phyloP scores from a whole-genome alignment of 2,888 invertebrate species.

The Alentia gelatinosa region DNA sequence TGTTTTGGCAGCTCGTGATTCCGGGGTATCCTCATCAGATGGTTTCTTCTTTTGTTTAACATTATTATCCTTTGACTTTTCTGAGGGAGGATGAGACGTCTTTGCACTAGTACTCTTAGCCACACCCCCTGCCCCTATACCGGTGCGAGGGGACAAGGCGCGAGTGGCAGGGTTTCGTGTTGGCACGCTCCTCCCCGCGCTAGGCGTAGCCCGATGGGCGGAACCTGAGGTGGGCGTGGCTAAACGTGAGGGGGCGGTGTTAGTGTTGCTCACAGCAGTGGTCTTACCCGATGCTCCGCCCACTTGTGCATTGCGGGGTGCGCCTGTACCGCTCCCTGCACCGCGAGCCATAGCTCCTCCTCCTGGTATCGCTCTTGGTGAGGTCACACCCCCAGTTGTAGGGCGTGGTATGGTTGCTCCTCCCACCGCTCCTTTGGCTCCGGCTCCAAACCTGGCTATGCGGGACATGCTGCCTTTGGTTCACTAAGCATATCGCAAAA shows the following conservation, averaged over 20 bases:
- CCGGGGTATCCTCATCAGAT: neutral
- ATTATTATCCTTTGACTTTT: neutral
- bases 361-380: slow-evolving; percentile 30
- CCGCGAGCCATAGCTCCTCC: neutral
- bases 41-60: neutral
- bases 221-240: slow-evolving; percentile 10
- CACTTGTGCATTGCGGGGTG: neutral
- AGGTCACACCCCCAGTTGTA: slow-evolving; percentile 29
- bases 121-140: neutral
- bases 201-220: neutral
- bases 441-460: slow-evolving; percentile 18
- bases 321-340: neutral
- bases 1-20: slow-evolving; percentile 25
- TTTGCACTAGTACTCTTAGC: neutral
- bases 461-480: neutral
- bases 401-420: neutral
- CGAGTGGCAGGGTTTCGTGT: neutral
- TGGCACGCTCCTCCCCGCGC: neutral
- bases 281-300: slow-evolving; percentile 7
- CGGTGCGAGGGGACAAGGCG: neutral
- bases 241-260: slow-evolving; percentile 6
- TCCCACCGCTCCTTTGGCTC: neutral
- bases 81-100: neutral
- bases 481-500: neutral
- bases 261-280: neutral